Conservation (phyloP, 1,140 invertebrate species). For the Helicorthomorpha holstii region DNA sequence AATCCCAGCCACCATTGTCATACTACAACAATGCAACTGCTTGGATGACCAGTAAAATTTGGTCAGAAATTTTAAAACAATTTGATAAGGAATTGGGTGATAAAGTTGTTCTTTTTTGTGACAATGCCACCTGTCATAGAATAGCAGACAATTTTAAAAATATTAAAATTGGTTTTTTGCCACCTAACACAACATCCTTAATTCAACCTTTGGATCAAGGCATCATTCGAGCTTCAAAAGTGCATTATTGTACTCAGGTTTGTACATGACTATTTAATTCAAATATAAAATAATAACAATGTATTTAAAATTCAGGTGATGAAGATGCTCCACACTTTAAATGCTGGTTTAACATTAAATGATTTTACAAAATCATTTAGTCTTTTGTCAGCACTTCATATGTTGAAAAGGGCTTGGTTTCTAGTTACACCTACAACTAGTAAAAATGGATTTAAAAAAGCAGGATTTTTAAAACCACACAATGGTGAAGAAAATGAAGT, state of each 20-base stretch:
- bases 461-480: background rate
- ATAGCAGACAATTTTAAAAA: background rate
- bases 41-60: slow-evolving; percentile 16
- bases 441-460: background rate
- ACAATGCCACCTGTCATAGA: slow-evolving; percentile 2
- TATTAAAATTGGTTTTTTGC: slow-evolving; percentile 12
- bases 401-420: background rate
- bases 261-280: too few species aligned
- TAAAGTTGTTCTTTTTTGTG: slow-evolving; percentile 11
- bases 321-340: background rate
- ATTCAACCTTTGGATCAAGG: slow-evolving; percentile 15
- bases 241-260: background rate
- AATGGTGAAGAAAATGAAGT: background rate
- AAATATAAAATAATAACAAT: too few species aligned
- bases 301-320: background rate
- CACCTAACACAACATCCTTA: slow-evolving; percentile 11
- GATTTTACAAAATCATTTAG: background rate
- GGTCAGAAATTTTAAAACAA: slow-evolving; percentile 11
- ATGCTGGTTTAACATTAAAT: background rate
- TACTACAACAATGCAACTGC: slow-evolving; percentile 14
- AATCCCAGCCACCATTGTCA: slow-evolving; percentile 7
- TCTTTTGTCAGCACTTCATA: background rate
- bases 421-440: background rate
- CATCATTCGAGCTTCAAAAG: slow-evolving; percentile 11
- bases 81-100: slow-evolving; percentile 10